phyloP scores from a whole-genome alignment of 2,113 vertebrate genomes.

The Phainopepla nitens region DNA sequence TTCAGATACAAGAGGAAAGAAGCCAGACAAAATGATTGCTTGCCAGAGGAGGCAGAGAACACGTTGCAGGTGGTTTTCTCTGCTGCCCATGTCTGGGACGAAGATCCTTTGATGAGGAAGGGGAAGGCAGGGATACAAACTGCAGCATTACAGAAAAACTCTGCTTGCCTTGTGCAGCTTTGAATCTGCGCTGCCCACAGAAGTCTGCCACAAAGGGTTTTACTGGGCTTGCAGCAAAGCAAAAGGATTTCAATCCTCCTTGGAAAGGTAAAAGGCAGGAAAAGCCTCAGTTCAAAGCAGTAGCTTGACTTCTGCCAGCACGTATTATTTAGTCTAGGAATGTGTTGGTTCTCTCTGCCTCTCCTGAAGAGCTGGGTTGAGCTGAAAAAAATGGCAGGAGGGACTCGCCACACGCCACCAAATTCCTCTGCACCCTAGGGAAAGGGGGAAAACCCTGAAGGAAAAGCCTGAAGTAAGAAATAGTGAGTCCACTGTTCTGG shows the following conservation, averaged over 20 bases:
- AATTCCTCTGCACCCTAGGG: neutral
- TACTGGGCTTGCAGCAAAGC: slow-evolving; percentile 2
- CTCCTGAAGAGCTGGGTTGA: neutral
- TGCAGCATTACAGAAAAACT: neutral
- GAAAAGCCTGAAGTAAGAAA: neutral
- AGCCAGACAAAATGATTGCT: neutral
- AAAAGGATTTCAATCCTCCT: neutral
- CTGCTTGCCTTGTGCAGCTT: neutral
- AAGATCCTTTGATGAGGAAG: neutral
- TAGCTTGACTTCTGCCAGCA: neutral
- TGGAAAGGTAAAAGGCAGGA: neutral
- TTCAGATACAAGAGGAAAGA: neutral
- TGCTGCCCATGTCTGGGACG: neutral
- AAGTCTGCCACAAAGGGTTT: neutral
- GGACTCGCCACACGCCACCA: neutral
- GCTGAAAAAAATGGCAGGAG: neutral
- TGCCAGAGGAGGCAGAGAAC: neutral
- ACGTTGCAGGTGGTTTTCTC: neutral
- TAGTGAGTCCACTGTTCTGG: accelerated
- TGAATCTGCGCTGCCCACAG: neutral
- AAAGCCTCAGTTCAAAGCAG: neutral
- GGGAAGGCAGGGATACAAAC: neutral
- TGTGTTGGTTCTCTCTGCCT: neutral
- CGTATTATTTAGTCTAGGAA: neutral
- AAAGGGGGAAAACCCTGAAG: neutral